Evolutionary conservation across 2,113 vertebrate genomes (phyloP).

Genomic region (Lamprologus sp.): DNA sequence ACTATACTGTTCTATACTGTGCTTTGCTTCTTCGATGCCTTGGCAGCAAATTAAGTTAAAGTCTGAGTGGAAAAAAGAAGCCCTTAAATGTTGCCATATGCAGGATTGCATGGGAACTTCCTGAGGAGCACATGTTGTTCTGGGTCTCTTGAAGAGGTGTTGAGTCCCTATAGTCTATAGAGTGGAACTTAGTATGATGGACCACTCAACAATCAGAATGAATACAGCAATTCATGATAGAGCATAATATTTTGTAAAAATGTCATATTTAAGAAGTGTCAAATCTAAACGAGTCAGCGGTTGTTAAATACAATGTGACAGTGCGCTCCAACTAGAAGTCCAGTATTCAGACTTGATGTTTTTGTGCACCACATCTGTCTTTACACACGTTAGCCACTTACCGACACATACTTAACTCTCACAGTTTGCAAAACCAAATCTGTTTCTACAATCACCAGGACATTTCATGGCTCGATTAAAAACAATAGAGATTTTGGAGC

Average conservation of each 20-base stretch:
- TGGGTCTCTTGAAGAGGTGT: constrained; percentile 71
- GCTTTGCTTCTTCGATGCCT: constrained; percentile 64
- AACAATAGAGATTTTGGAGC: constrained; percentile 2
- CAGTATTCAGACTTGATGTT: background rate
- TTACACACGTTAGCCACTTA: background rate
- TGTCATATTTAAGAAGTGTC: constrained; percentile 27
- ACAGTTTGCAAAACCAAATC: background rate
- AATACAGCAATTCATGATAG: constrained; percentile 20
- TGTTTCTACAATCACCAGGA: background rate
- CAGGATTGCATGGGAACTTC: constrained; percentile 79
- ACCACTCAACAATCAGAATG: constrained; percentile 31
- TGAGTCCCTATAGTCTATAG: constrained; percentile 60
- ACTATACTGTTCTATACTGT: constrained; percentile 66
- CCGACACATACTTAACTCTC: background rate
- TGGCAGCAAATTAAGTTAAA: constrained; percentile 75
- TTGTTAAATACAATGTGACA: background rate
- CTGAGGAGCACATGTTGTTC: constrained; percentile 75
- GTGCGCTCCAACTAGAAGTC: background rate
- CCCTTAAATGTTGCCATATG: constrained; percentile 81
- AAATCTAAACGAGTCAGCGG: background rate
- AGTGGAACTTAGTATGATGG: constrained; percentile 18
- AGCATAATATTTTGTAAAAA: constrained; percentile 33
- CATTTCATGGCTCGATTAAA: constrained; percentile 1
- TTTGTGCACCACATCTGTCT: background rate
- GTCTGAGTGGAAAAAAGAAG: constrained; percentile 72